phyloP scores from a whole-genome alignment of 2,797 vertebrate genomes.

The Thunnus albacares region DNA sequence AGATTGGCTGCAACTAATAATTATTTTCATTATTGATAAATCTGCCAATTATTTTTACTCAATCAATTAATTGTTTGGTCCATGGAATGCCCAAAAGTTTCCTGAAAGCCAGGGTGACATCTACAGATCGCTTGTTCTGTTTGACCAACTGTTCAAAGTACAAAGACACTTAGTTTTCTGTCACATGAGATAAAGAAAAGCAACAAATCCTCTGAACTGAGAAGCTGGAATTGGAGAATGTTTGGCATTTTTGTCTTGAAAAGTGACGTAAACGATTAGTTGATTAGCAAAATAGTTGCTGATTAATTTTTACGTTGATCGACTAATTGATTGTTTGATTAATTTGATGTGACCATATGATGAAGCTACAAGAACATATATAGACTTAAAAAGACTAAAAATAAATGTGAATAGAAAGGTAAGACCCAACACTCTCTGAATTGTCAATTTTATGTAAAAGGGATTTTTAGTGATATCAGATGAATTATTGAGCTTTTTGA shows the following conservation, averaged over 20 bases:
- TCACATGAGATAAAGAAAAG: background rate
- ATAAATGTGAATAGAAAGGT: background rate
- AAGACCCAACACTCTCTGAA: background rate
- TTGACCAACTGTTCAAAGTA: background rate
- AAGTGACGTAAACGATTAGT: background rate
- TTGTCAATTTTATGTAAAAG: too few species aligned
- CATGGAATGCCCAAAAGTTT: background rate
- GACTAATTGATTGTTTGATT: too few species aligned
- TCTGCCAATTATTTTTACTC: background rate
- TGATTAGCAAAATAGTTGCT: background rate
- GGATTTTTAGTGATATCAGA: slow-evolving; percentile 45
- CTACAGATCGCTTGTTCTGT: background rate
- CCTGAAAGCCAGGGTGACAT: background rate
- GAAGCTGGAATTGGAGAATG: background rate
- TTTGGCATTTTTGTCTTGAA: too few species aligned
- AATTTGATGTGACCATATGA: background rate
- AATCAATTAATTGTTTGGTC: background rate
- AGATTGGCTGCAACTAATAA: too few species aligned
- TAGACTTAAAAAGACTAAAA: background rate
- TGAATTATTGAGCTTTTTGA: slow-evolving; percentile 22
- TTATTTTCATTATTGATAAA: background rate
- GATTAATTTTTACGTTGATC: background rate
- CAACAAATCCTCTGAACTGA: background rate
- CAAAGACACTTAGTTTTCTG: background rate
- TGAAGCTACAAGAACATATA: background rate